Evolutionary conservation across 30 jellyfish, hydroid and myxozoan genomes (phyloP).

Genomic region (Catostylus mosaicus): DNA sequence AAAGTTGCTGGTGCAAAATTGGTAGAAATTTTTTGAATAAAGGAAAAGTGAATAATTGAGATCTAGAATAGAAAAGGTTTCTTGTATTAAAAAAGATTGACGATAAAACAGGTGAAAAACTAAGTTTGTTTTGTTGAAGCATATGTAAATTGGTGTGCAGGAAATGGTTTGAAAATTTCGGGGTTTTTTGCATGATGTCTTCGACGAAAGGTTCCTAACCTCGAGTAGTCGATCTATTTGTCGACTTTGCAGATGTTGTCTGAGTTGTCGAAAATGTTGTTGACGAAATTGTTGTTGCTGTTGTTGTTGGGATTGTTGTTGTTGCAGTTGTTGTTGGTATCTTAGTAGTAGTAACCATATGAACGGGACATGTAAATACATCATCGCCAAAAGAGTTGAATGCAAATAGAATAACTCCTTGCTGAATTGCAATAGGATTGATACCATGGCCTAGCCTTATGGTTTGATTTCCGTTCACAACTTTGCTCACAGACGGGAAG

Average conservation of each 20-base stretch:
- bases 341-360: slow-evolving; percentile 37
- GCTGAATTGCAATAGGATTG: slow-evolving; percentile 16
- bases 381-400: slow-evolving; percentile 79
- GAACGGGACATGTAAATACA: slow-evolving; percentile 58
- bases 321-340: slow-evolving; percentile 53
- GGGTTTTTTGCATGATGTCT: slow-evolving; percentile 35
- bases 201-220: slow-evolving; percentile 37
- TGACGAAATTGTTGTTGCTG: slow-evolving; percentile 33
- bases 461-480: slow-evolving; percentile 42
- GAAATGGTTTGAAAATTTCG: slow-evolving; percentile 2
- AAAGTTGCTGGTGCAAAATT: too few species aligned
- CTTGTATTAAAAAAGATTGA: too few species aligned
- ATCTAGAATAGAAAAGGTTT: too few species aligned
- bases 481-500: slow-evolving; percentile 39
- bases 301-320: slow-evolving; percentile 16
- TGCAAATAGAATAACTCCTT: slow-evolving; percentile 71
- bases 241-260: slow-evolving; percentile 47
- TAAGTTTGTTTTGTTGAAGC: too few species aligned
- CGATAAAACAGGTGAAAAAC: too few species aligned
- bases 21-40: too few species aligned
- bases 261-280: slow-evolving; percentile 57
- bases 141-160: too few species aligned
- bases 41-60: too few species aligned
- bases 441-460: slow-evolving; percentile 3
- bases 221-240: slow-evolving; percentile 52